Base-by-base conservation (phyloP, 2,797 vertebrate species). In the Typhlichthys eigenmanni region DNA sequence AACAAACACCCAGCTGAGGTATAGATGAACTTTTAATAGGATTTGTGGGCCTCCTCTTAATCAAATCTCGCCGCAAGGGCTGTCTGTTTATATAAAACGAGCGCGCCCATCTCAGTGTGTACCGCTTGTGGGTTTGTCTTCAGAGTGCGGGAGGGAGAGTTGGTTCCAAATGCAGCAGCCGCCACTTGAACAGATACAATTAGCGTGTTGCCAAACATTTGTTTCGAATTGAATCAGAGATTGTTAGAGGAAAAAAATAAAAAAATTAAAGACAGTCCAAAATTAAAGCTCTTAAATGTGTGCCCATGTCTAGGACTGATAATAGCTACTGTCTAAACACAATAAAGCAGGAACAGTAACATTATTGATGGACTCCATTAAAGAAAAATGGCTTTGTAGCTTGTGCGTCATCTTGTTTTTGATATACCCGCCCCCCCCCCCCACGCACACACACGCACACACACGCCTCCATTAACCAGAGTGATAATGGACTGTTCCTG, bases 1-100 rank as follows among this genome's bases (percentile, higher is more conserved):
- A 90, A 92, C 89, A 91, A 92, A 91, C 90, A 86, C 62, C 58
- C 0, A 3, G 74, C 52, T 34, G 17, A 64, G 77, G 81, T 72
- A 85, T 71, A 63, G 80, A 93, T 92, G 63, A 81, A 83, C 82
- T 93, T 93, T 92, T 93, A 92, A 93, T 93, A 88, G 83, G 90
- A 89, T 91, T 89, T 86, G 87, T 68, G 84, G 82, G 82, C 87
- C 89, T 91, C 90, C 87, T 92, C 87, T 87, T 91, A 89, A 92
- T 93, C 91, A 93, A 85, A 87, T 87, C 51, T 74, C 71, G 86
- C 89, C 88, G 88, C 90, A 88, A 84, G 81, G 71, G 48, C 74
- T 74, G 80, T 84, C 83, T 91, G 88, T 92, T 92, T 92, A 91
- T 66, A 71, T 78, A 85, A 88, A 88, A 82, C 83, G 79, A 90